Evolutionary conservation across 2,113 vertebrate genomes (phyloP), one percentile per base, ranked within the genome.

Genomic region (human (Homo sapiens)): DNA sequence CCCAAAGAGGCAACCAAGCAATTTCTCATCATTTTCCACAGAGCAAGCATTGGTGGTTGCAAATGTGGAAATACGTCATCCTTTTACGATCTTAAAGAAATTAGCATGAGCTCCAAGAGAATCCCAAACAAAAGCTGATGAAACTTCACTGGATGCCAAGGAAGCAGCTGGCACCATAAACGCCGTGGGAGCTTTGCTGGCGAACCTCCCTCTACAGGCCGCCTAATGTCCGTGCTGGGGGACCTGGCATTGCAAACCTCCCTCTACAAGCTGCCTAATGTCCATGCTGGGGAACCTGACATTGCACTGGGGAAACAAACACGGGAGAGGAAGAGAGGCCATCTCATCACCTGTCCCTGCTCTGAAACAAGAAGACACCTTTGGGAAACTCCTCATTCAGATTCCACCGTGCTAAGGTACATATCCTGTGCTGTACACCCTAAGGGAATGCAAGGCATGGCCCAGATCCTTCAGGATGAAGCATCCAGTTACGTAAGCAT

Each of bases 11-110:
- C 82, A 97, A 59, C 66, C 83, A 87, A 97, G 13, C 59, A 97
- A 55, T 68, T 97, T 96, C 97, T 85, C 98, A 94, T 73, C 90
- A 96, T 94, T 98, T 98, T 97, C 97, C 96, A 97, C 97, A 80
- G 14, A 96, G 96, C 94, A 94, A 98, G 92, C 87, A 25, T 27
- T 78, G 78, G 80, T 86, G 92, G 83, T 66, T 98, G 95, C 98
- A 97, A 93, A 98, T 98, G 97, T 97, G 89, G 98, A 97, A 98
- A 98, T 91, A 94, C 66, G 94, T 98, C 9, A 1, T 86, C 81
- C 94, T 98, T 97, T 97, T 98, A 98, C 8, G 87, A 98, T 98
- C 94, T 97, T 96, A 61, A 97, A 97, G 97, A 98, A 97, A 96
- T 92, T 95, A 98, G 95, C 94, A 73, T 52, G 93, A 96, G 94